Evolutionary conservation across 30 jellyfish, hydroid and myxozoan species (phyloP), one percentile per base, ranked within the genome.

Genomic region (Aurelia aurita): DNA sequence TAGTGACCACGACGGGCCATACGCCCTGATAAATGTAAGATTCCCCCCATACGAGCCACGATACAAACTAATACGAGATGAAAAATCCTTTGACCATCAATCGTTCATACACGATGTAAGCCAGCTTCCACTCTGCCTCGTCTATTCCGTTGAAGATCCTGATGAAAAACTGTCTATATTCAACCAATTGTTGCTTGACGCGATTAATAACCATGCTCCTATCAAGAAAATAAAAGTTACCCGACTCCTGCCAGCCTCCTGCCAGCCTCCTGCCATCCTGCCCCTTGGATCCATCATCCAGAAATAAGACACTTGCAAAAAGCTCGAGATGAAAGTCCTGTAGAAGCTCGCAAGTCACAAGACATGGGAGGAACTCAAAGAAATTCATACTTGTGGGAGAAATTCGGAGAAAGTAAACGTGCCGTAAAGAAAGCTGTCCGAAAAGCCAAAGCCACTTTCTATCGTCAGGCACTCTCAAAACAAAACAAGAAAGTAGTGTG

Each of bases 111-210:
- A 21, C 51, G 89, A 78, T 44, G 59, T 78, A 58, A 78, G 44
- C 32, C 70, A 58, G 78, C 79, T 78, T 28, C 83, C 82, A 62
- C 22, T 59, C 89, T 2, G 84, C 69, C 65, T 78, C 47, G 89
- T 78, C 70, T 31, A 78, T 62, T 28, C 82, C 79, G 28, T 61
- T 45, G 89, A 59, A 53, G 89, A 78, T 62, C 89, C 68, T 3
- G 39, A 23, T 61, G 69, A 78, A 78, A 57, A 75, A 39, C 6
- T 69, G 34, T 23, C 60, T 2, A 69, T 69, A 20, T 46, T 69
- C 63, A 69, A 69, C 63, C 26, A 69, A 39, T 12, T 69, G 21
- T 23, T 39, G 45, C 60, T 39, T 29, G 63, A 39, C 3, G 20
- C 2, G n/a, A 69, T 69, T 4, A 46, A 69, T 27, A 34, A 23